These are phyloP conservation scores for Gobionotothen gibberifrons DNA, from an alignment of 2,797 vertebrate genomes.

Conservation along the genomic window DNA sequence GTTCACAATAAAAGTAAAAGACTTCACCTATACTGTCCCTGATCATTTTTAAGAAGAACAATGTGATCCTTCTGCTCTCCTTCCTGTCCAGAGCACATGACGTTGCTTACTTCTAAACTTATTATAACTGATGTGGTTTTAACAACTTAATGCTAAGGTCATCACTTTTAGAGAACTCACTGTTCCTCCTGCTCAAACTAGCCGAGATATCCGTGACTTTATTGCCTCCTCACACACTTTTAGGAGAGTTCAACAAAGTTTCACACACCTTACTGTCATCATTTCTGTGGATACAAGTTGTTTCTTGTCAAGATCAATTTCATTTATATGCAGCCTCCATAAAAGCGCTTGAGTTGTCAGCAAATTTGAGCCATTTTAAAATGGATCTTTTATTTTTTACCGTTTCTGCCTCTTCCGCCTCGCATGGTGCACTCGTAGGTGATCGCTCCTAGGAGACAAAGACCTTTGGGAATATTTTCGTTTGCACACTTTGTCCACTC, in stretches of 20 bases:
- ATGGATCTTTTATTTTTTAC: constrained; percentile 29
- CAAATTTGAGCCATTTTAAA: constrained; percentile 30
- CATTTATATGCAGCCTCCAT: constrained; percentile 1
- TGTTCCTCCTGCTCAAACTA: background rate
- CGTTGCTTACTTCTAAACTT: background rate
- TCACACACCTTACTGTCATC: background rate
- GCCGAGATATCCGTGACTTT: background rate
- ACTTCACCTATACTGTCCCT: background rate
- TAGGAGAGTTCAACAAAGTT: constrained; percentile 1
- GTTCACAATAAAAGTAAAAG: too few species aligned
- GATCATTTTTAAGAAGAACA: background rate
- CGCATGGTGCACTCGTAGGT: background rate
- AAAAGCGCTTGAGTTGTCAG: constrained; percentile 27
- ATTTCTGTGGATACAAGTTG: background rate
- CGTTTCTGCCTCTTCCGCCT: background rate
- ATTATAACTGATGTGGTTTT: background rate
- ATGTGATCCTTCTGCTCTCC: background rate
- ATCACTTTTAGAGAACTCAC: background rate
- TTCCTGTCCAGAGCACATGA: background rate
- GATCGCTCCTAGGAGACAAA: constrained; percentile 26
- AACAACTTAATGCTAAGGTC: background rate
- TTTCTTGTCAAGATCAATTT: background rate
- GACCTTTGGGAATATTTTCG: constrained; percentile 32
- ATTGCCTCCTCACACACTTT: background rate
- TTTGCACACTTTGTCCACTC: constrained; percentile 3